phyloP scores from a whole-genome alignment of 1,140 invertebrate genomes.

The Ephestia elutella region DNA sequence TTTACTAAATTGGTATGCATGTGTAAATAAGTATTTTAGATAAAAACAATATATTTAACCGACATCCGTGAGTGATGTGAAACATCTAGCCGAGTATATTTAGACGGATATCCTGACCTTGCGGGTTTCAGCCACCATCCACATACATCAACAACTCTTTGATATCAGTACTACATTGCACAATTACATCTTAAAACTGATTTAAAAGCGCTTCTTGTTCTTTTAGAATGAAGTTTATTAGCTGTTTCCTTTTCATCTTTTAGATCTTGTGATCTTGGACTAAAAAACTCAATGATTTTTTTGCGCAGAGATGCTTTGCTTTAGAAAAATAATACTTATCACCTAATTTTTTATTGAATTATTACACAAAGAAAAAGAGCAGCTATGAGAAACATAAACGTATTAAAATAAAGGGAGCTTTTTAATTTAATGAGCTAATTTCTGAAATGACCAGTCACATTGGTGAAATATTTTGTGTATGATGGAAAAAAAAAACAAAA shows the following conservation, averaged over 20 bases:
- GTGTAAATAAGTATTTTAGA: too few species aligned
- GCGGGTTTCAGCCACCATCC: neutral
- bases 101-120: constrained; percentile 4
- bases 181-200: constrained; percentile 1
- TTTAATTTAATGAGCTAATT: too few species aligned
- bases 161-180: neutral
- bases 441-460: too few species aligned
- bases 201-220: neutral
- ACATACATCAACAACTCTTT: constrained; percentile 2
- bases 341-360: neutral
- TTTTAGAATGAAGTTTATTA: neutral
- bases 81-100: neutral
- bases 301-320: too few species aligned
- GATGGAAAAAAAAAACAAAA: too few species aligned
- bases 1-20: too few species aligned
- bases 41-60: too few species aligned
- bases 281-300: neutral
- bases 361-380: neutral
- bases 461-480: too few species aligned
- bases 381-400: too few species aligned
- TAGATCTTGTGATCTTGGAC: neutral
- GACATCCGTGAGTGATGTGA: neutral
- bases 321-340: too few species aligned
- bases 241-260: neutral
- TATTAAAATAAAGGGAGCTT: too few species aligned